phyloP scores from a whole-genome alignment of 2,797 vertebrate genomes.

The Falco peregrinus region DNA sequence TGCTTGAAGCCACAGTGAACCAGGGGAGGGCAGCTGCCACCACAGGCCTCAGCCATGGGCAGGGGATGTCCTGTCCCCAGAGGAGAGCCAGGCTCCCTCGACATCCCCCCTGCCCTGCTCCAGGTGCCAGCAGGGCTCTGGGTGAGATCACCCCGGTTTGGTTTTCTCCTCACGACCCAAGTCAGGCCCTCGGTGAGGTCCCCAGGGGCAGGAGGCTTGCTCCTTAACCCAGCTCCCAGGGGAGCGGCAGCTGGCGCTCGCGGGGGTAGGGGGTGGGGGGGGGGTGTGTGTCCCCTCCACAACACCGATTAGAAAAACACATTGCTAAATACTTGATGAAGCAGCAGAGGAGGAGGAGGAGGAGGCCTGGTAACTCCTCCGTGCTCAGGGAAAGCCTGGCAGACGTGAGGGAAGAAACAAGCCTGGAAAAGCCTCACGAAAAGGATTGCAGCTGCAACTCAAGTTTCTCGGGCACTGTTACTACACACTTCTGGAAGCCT shows the following conservation, averaged over 20 bases:
- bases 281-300: not conserved
- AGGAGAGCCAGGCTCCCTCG: not conserved
- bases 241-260: not conserved
- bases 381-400: not conserved
- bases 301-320: constrained; percentile 40
- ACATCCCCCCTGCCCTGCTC: not conserved
- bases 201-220: not conserved
- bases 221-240: not conserved
- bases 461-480: not conserved
- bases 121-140: not conserved
- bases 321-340: constrained; percentile 48
- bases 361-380: constrained; percentile 2
- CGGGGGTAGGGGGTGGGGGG: not conserved
- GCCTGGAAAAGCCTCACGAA: not conserved
- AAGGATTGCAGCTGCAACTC: not conserved
- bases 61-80: not conserved
- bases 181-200: not conserved
- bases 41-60: accelerated
- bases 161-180: not conserved
- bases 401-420: not conserved
- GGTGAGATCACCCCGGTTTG: constrained; percentile 11
- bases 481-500: not conserved
- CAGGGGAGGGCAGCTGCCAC: not conserved
- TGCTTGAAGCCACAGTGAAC: not conserved
- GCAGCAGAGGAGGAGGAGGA: not conserved